phyloP scores from a whole-genome alignment of 35 echinoderm and acorn worm genomes.

The Holothuria glaberrima region DNA sequence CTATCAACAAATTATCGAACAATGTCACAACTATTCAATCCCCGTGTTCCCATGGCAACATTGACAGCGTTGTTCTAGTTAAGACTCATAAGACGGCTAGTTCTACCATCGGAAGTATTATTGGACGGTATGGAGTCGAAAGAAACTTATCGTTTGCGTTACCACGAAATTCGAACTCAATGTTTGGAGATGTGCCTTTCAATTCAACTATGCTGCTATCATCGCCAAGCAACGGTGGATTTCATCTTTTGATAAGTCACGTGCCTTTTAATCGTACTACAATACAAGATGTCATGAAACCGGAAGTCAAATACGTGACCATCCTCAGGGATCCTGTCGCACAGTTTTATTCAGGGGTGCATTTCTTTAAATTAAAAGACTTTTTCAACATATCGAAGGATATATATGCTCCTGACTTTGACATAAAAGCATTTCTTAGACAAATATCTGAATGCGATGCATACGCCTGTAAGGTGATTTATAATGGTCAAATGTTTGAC shows the following conservation, averaged over 20 bases:
- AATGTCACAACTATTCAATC: no score
- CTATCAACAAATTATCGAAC: no score
- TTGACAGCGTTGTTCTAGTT: not conserved
- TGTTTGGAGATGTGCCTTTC: not conserved
- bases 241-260: slow-evolving; percentile 49
- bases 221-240: not conserved
- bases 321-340: slow-evolving; percentile 48
- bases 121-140: slow-evolving; percentile 31
- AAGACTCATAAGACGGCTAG: slow-evolving; percentile 64
- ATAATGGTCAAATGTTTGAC: slow-evolving; percentile 49
- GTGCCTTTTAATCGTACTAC: slow-evolving; percentile 25
- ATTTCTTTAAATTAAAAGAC: slow-evolving; percentile 11
- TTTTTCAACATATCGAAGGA: not conserved
- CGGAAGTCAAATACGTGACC: slow-evolving; percentile 34
- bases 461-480: not conserved
- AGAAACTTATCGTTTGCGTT: slow-evolving; percentile 50
- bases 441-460: not conserved
- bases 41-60: not conserved
- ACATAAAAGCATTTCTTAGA: not conserved
- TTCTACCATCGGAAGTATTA: slow-evolving; percentile 38
- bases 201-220: not conserved
- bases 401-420: not conserved
- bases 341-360: slow-evolving; percentile 33
- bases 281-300: slow-evolving; percentile 12
- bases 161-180: not conserved